Conservation (phyloP, 2,113 vertebrate genomes). For the Microtus richardsoni region DNA sequence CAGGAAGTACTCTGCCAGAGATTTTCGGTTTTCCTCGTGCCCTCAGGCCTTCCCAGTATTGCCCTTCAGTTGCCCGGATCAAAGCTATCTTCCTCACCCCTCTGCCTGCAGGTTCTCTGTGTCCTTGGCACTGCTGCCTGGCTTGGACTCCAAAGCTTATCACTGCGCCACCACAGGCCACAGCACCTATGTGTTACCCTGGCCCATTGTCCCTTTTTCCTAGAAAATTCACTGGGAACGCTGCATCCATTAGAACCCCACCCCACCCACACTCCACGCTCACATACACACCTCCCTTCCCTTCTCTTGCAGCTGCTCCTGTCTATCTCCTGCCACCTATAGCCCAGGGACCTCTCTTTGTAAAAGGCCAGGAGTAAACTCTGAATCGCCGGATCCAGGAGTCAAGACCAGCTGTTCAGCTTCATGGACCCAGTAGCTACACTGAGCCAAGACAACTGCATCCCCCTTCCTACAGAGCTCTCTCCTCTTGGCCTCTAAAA, state of each 20-base stretch:
- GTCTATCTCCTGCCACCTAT: too few relatives aligned
- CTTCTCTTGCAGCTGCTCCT: neutral
- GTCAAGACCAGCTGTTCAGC: neutral
- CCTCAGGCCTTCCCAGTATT: neutral
- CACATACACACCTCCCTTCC: neutral
- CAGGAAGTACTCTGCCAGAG: too few relatives aligned
- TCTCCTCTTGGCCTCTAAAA: neutral
- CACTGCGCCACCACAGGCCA: neutral
- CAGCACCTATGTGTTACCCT: neutral
- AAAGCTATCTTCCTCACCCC: too few relatives aligned
- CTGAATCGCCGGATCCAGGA: neutral
- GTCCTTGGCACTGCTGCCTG: neutral
- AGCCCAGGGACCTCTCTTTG: neutral
- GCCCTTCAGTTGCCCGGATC: neutral
- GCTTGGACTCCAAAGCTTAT: neutral
- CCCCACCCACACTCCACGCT: neutral
- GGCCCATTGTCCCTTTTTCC: neutral
- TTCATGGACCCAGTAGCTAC: neutral
- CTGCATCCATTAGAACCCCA: too few relatives aligned
- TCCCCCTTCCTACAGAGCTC: neutral
- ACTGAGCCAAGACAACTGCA: accelerated
- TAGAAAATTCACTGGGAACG: neutral
- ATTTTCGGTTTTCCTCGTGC: neutral
- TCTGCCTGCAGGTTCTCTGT: accelerated
- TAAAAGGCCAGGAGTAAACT: too few relatives aligned